These are phyloP conservation scores for Acheta domesticus DNA, from an alignment of 2,888 invertebrate species.

Conservation along the genomic window DNA sequence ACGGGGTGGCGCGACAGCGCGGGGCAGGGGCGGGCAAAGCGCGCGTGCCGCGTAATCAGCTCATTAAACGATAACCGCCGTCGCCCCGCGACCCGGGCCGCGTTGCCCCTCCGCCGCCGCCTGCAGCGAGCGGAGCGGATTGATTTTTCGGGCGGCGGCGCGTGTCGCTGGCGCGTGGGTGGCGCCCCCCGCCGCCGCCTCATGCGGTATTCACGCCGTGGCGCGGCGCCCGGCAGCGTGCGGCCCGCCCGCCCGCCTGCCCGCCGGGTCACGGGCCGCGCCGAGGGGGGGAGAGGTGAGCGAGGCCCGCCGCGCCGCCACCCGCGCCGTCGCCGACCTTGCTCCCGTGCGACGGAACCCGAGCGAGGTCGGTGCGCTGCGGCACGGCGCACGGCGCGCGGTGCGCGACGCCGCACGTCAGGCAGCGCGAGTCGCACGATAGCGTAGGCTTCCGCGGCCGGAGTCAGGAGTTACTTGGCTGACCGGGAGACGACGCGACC, in stretches of 20 bases:
- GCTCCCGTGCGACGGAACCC: neutral
- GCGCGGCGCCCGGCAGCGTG: neutral
- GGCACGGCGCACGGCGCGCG: too few species aligned
- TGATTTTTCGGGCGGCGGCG: constrained; percentile 10
- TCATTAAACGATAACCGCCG: constrained; percentile 10
- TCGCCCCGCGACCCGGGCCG: neutral
- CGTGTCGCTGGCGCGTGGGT: neutral
- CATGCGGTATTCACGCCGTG: constrained; percentile 5
- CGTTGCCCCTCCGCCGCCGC: neutral
- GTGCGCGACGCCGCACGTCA: too few species aligned
- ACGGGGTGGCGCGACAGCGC: neutral
- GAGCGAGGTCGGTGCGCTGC: too few species aligned
- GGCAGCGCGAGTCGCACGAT: too few species aligned
- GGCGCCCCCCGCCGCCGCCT: neutral
- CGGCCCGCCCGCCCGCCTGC: neutral
- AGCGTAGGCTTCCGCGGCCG: too few species aligned
- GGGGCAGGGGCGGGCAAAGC: neutral
- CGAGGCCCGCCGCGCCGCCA: neutral
- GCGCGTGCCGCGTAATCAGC: neutral
- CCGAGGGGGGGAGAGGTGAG: neutral
- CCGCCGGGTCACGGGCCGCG: neutral
- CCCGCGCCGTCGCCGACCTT: neutral
- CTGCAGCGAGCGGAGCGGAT: neutral
- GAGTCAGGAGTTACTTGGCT: too few species aligned
- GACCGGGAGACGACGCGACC: too few species aligned